Conservation (phyloP, 2,888 invertebrate genomes). For the Pristionchus maxplancki region DNA sequence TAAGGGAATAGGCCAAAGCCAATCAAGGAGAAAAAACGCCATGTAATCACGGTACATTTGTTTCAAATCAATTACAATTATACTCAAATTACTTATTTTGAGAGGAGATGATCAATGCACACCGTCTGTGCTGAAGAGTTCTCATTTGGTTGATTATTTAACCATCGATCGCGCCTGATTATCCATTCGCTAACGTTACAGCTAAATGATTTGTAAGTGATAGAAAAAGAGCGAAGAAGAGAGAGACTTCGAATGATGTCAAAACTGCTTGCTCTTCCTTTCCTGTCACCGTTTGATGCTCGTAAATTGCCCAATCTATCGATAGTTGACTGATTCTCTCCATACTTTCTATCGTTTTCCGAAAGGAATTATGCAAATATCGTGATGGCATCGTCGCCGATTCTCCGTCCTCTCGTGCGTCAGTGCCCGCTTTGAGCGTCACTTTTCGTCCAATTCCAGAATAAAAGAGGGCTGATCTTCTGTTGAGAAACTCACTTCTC, state of each 20-base stretch:
- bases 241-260: background rate
- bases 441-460: background rate
- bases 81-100: background rate
- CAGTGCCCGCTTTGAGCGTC: constrained; percentile 10
- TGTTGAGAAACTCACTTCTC: background rate
- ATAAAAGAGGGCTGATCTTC: background rate
- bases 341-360: background rate
- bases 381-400: background rate
- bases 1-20: background rate
- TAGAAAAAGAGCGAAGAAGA: no score
- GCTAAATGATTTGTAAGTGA: no score
- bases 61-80: background rate
- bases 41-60: background rate
- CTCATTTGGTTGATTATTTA: no score
- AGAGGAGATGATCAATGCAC: no score
- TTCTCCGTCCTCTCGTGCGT: constrained; percentile 9
- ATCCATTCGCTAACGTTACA: no score
- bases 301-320: background rate
- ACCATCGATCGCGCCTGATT: no score
- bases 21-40: background rate
- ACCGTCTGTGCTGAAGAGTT: no score
- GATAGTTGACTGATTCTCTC: background rate
- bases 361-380: constrained; percentile 9
- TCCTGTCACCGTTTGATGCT: background rate
- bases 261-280: background rate